Evolutionary conservation across 2,888 invertebrate genomes (phyloP).

Genomic region (Trissonchulus sp.): DNA sequence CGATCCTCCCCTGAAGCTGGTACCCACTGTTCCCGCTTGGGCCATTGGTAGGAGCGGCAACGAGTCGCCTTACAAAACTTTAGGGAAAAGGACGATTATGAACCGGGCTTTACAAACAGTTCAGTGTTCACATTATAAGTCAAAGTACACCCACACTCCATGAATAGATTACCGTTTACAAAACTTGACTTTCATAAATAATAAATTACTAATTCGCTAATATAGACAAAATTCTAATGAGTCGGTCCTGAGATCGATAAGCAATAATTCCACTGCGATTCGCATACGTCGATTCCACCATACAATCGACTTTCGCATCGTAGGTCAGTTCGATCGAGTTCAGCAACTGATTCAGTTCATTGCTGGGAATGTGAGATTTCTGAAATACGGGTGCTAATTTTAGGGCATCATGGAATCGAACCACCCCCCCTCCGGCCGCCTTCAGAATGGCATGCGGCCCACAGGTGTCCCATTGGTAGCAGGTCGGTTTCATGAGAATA

Average conservation of each 20-base stretch:
- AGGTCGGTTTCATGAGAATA: constrained; percentile 67
- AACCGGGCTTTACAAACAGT: too few species aligned
- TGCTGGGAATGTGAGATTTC: not conserved
- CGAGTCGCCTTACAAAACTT: too few species aligned
- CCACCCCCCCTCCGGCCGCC: constrained; percentile 52
- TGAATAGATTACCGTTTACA: too few species aligned
- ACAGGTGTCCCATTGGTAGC: constrained; percentile 86
- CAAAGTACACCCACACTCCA: too few species aligned
- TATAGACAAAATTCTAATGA: not conserved
- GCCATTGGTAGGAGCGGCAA: too few species aligned
- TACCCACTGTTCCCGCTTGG: too few species aligned
- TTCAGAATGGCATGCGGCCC: constrained; percentile 76
- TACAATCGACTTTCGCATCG: not conserved
- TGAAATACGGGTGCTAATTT: not conserved
- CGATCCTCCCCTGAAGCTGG: too few species aligned
- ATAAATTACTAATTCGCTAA: not conserved
- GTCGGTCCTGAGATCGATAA: constrained; percentile 1
- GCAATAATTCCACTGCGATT: not conserved
- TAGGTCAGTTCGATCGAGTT: not conserved
- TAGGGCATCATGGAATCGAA: not conserved
- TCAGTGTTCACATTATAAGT: too few species aligned
- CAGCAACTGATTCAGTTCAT: not conserved
- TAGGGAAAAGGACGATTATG: not conserved
- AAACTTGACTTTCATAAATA: too few species aligned
- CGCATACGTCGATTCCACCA: not conserved